phyloP scores from a whole-genome alignment of 2,113 vertebrate genomes.

The Poeciliopsis turrubarensis region DNA sequence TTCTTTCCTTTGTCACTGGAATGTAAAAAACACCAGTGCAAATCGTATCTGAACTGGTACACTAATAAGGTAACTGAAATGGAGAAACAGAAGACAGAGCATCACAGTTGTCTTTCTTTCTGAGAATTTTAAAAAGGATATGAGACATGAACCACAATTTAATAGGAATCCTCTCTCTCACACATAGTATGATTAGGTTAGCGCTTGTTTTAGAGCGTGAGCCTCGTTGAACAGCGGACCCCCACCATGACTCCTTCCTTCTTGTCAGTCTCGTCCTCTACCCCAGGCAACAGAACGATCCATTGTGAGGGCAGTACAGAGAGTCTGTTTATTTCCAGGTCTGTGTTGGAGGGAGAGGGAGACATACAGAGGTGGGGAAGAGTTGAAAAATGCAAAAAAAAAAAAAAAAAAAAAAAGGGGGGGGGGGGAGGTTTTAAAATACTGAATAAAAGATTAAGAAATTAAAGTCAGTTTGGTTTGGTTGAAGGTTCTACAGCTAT shows the following conservation, averaged over 20 bases:
- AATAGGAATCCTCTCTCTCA: not conserved
- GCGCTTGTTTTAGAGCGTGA: slow-evolving; percentile 43
- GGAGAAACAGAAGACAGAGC: not conserved
- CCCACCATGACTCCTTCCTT: slow-evolving; percentile 30
- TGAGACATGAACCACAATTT: slow-evolving; percentile 26
- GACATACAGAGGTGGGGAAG: slow-evolving; percentile 19
- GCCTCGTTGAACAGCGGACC: slow-evolving; percentile 23
- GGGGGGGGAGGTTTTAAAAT: not conserved
- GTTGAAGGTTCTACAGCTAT: not conserved
- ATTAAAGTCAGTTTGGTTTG: not conserved
- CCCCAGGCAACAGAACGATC: slow-evolving; percentile 66
- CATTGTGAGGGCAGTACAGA: slow-evolving; percentile 76
- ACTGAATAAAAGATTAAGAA: not conserved
- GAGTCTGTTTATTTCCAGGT: slow-evolving; percentile 69
- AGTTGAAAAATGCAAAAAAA: slow-evolving; percentile 27
- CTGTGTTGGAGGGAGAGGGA: slow-evolving; percentile 41
- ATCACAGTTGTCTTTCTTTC: slow-evolving; percentile 6
- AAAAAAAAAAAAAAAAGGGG: slow-evolving; percentile 16
- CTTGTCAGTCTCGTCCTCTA: slow-evolving; percentile 46
- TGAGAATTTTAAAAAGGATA: slow-evolving; percentile 24
- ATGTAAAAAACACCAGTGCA: not conserved
- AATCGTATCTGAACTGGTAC: not conserved
- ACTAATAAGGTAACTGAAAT: not conserved
- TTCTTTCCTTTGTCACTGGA: not conserved
- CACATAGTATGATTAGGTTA: slow-evolving; percentile 39